Base-by-base conservation (phyloP, 2,113 vertebrate species). In the Ammodytes marinus region DNA sequence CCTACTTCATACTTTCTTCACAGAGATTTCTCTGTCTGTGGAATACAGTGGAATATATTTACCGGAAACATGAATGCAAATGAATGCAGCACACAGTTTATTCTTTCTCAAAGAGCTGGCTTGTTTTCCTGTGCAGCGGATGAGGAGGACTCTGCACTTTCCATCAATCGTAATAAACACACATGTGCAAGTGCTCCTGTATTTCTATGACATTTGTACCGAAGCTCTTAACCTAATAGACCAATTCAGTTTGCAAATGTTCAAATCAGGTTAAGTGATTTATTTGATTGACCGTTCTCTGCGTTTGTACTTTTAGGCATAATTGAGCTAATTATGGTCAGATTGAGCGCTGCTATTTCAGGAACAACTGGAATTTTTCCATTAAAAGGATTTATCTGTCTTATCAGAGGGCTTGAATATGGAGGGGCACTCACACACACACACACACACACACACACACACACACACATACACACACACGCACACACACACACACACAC, bases 61-160 rank as follows among this genome's bases (percentile, higher is more conserved):
- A 82, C 76, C 72, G 86, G 85, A 86, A 89, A 86, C 79, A 89
- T 88, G 53, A 88, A 94, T 91, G 87, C 83, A 91, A 94, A 93
- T 94, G 63, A 86, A 88, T 83, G 79, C 90, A 79, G 66, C 50
- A 73, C 70, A 73, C 6, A 50, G 77, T 81, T 86, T 84, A 81
- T 90, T 89, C 86, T 79, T 46, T 53, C 83, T 88, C 86, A 90
- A 91, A 89, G 89, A 81, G 78, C 80, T 27, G 78, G 76, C 76
- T 89, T 88, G 88, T 91, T 88, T 84, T 88, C 49, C 46, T n/a
- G 5, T 83, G 80, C 52, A 80, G 60, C 37, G 5, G 74, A 82
- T 69, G 55, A 78, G 53, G 47, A 89, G 72, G 60, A 82, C 83
- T 86, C 66, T 85, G 66, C 63, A 45, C 13, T 86, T 86, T 85